Percentiles rank a stretch among this genome's conserved stretches.
phyloP scores from a whole-genome alignment of 1,140 invertebrate genomes.

The Tyrophagus putrescentiae region DNA sequence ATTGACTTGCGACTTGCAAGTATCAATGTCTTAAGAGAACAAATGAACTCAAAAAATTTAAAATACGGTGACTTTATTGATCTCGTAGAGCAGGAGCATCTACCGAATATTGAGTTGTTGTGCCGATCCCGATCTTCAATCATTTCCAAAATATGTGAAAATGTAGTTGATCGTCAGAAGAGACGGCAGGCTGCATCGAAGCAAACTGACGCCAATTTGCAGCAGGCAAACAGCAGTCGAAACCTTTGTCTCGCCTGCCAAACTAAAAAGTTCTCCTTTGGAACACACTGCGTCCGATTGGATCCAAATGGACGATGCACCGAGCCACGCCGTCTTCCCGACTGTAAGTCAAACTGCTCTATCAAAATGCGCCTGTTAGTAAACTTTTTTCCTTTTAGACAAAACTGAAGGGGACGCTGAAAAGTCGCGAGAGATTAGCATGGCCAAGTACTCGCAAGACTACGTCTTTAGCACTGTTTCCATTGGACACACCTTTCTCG shows the following conservation, averaged over 20 bases:
- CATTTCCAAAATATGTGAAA: not conserved
- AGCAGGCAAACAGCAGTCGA: not conserved
- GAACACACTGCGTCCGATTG: slow-evolving; percentile 8
- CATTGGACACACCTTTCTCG: slow-evolving; percentile 15
- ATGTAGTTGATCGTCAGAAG: not conserved
- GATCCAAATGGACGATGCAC: slow-evolving; percentile 4
- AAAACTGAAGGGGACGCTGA: not conserved
- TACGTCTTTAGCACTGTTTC: slow-evolving; percentile 14
- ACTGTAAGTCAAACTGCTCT: slow-evolving; percentile 11
- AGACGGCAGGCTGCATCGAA: not conserved
- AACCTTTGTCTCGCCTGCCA: slow-evolving; percentile 16
- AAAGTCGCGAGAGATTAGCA: not conserved
- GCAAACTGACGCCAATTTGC: not conserved
- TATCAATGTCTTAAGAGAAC: not conserved
- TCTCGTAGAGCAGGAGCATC: not conserved
- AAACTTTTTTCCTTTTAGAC: not conserved
- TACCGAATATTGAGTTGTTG: not conserved
- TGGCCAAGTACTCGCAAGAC: slow-evolving; percentile 7
- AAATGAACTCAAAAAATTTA: not conserved
- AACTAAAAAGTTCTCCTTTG: slow-evolving; percentile 13
- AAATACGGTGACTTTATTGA: not conserved
- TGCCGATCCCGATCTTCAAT: not conserved
- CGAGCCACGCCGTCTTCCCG: slow-evolving; percentile 6
- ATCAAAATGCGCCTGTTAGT: not conserved
- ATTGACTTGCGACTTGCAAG: not conserved